Evolutionary conservation across 2,888 invertebrate genomes (phyloP).

Genomic region (Mythimna pallens): DNA sequence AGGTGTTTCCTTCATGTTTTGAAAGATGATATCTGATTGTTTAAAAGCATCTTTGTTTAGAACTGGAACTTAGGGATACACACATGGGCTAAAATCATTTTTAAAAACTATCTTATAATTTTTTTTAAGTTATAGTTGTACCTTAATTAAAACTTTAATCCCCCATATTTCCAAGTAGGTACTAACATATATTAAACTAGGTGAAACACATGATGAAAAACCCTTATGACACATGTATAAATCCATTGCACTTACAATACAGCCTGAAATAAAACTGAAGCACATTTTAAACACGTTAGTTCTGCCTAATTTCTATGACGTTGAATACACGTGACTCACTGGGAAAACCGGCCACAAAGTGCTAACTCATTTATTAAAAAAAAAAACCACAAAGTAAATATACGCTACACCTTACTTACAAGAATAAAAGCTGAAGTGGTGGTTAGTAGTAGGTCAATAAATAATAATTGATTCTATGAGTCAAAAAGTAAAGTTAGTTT

Average conservation of each 20-base stretch:
- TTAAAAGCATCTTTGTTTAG: no score
- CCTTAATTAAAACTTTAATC: not conserved
- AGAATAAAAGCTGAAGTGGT: constrained; percentile 23
- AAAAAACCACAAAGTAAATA: constrained; percentile 60
- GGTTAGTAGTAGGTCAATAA: constrained; percentile 46
- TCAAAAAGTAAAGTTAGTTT: constrained; percentile 46
- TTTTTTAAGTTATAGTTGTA: not conserved
- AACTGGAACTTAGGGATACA: not conserved
- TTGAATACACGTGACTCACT: constrained; percentile 65
- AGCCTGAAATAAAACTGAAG: constrained; percentile 16
- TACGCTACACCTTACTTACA: constrained; percentile 18
- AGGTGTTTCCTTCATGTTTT: not conserved
- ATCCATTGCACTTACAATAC: constrained; percentile 11
- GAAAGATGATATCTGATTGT: not conserved
- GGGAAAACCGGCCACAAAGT: constrained; percentile 67
- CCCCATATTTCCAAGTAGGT: not conserved
- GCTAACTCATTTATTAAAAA: constrained; percentile 56
- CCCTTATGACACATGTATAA: constrained; percentile 7
- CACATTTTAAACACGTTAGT: constrained; percentile 13
- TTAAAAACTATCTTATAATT: no score
- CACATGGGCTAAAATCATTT: not conserved
- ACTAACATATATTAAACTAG: not conserved
- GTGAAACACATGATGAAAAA: not conserved
- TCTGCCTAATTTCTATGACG: constrained; percentile 70
- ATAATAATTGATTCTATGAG: constrained; percentile 48